These are phyloP conservation scores for Malurus alboscapulatus DNA, from an alignment of 2,113 vertebrate species.

Conservation along the genomic window DNA sequence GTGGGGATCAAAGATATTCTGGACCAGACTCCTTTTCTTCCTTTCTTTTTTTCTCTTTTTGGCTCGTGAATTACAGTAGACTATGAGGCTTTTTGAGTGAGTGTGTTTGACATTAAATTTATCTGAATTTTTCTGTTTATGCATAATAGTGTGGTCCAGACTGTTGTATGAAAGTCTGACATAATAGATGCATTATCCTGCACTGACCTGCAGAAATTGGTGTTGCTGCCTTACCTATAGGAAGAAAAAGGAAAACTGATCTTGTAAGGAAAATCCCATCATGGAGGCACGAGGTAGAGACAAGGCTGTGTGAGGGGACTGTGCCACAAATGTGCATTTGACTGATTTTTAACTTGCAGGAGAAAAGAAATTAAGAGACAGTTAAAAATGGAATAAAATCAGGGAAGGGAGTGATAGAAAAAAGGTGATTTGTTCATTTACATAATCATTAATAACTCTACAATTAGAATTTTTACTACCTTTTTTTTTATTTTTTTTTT, in stretches of 20 bases:
- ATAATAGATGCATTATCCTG: neutral
- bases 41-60: neutral
- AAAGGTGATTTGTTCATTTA: neutral
- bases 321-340: neutral
- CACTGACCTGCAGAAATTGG: neutral
- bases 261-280: neutral
- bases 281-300: neutral
- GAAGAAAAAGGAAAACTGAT: neutral
- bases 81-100: neutral
- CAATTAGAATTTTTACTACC: neutral
- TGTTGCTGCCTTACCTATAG: neutral
- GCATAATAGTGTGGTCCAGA: neutral
- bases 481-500: neutral
- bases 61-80: neutral
- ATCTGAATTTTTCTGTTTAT: neutral
- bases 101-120: neutral
- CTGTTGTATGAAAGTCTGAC: neutral
- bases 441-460: neutral
- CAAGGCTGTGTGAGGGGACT: neutral
- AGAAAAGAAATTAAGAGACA: neutral
- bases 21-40: neutral
- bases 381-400: neutral
- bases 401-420: neutral
- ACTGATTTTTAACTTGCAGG: neutral
- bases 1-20: slow-evolving; percentile 34